These are phyloP conservation scores for Polypedilum vanderplanki DNA, from an alignment of 1,140 invertebrate genomes.

Conservation along the genomic window DNA sequence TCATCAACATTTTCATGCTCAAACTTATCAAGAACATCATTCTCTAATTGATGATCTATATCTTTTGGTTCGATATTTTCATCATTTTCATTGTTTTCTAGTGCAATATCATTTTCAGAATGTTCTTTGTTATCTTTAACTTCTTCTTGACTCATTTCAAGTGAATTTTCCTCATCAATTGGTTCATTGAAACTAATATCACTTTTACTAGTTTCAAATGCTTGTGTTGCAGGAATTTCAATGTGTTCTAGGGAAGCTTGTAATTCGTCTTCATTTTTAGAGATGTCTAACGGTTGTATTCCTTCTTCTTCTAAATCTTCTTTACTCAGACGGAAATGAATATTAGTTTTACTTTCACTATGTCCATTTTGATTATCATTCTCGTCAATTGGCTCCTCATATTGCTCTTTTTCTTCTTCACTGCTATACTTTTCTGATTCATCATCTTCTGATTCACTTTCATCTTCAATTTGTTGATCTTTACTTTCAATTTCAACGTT, in stretches of 20 bases:
- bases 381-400: not conserved
- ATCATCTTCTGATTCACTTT: not conserved
- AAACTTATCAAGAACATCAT: no score
- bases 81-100: no score
- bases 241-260: not conserved
- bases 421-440: not conserved
- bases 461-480: not conserved
- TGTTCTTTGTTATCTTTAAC: not conserved
- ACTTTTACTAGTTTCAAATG: not conserved
- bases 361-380: not conserved
- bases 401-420: not conserved
- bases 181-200: not conserved
- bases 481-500: not conserved
- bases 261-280: not conserved
- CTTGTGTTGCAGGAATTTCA: not conserved
- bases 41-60: no score
- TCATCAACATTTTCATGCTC: no score
- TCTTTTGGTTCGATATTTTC: no score
- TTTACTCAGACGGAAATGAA: not conserved
- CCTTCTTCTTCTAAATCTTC: conserved; percentile 6
- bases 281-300: not conserved
- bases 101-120: no score
- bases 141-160: not conserved
- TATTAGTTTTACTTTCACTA: not conserved
- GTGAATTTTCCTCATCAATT: not conserved